A percentile compares a stretch with the other conserved stretches of the same genome.
phyloP scores from a whole-genome alignment of 2,888 invertebrate genomes.

The Dorcus parallelipipedus region DNA sequence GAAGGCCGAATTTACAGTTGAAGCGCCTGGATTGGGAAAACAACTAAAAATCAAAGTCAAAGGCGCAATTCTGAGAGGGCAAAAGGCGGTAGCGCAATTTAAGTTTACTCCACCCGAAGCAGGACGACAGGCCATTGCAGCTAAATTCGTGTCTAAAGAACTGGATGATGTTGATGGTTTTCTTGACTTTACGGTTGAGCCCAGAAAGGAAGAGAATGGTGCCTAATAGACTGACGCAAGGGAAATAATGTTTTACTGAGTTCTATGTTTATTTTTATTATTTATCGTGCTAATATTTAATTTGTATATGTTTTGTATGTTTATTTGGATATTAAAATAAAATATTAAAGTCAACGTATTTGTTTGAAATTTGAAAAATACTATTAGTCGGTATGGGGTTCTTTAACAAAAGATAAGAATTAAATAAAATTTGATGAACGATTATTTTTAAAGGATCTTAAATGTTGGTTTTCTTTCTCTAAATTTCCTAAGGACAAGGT shows the following conservation, averaged over 20 bases:
- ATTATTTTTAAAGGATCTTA: too few relatives aligned
- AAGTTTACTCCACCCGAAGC: conserved; percentile 73
- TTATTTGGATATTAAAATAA: too few relatives aligned
- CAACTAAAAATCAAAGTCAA: conserved; percentile 68
- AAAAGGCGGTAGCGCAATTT: conserved; percentile 68
- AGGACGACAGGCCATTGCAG: conserved; percentile 79
- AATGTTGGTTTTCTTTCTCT: too few relatives aligned
- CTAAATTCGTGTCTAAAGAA: conserved; percentile 84
- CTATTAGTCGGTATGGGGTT: too few relatives aligned
- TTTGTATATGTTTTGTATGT: too few relatives aligned
- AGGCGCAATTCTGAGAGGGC: conserved; percentile 63
- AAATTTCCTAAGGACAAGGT: too few relatives aligned
- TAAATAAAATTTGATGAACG: too few relatives aligned
- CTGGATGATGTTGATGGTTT: conserved; percentile 89
- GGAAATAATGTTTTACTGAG: background rate
- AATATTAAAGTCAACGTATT: too few relatives aligned
- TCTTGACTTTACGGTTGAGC: conserved; percentile 67
- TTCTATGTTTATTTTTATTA: background rate
- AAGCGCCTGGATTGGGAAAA: conserved; percentile 76
- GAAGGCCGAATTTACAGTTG: conserved; percentile 75
- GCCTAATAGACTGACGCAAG: conserved; percentile 5
- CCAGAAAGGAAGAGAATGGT: conserved; percentile 49
- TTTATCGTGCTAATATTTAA: background rate
- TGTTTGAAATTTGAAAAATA: too few relatives aligned
- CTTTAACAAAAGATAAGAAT: too few relatives aligned